Evolutionary conservation across 92 coral and sea anemone genomes (phyloP).

Genomic region (Hydrozoanthus gracilis): DNA sequence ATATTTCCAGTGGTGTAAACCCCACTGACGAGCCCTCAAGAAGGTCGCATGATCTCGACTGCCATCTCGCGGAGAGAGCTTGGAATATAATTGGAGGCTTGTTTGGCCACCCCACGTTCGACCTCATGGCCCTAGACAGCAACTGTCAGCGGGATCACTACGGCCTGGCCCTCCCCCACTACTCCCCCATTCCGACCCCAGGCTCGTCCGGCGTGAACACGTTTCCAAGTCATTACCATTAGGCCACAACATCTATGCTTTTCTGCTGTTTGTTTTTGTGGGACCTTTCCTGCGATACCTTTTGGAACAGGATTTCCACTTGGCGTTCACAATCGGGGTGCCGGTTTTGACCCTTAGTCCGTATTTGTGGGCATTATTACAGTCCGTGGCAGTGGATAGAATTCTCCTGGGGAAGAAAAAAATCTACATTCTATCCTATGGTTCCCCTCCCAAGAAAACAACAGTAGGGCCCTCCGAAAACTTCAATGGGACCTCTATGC

Average conservation of each 20-base stretch:
- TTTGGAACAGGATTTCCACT: constrained; percentile 27
- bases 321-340: constrained; percentile 23
- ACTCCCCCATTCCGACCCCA: constrained; percentile 63
- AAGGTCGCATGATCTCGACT: constrained; percentile 45
- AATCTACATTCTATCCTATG: constrained; percentile 35
- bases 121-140: constrained; percentile 18
- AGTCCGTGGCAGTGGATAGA: constrained; percentile 40
- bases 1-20: background rate
- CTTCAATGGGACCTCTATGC: constrained; percentile 71
- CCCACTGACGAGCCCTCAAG: constrained; percentile 46
- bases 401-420: constrained; percentile 49
- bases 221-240: constrained; percentile 58
- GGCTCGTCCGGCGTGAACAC: constrained; percentile 25
- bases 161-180: constrained; percentile 37
- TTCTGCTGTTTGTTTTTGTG: constrained; percentile 50
- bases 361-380: constrained; percentile 54
- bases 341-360: constrained; percentile 34
- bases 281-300: constrained; percentile 51
- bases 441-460: constrained; percentile 43
- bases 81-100: constrained; percentile 50
- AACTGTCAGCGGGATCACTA: constrained; percentile 40
- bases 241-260: constrained; percentile 52
- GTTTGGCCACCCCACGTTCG: background rate
- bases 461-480: constrained; percentile 44
- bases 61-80: constrained; percentile 34